Base-by-base conservation (phyloP, 30 jellyfish, hydroid and myxozoan genomes). In the Chrysaora quinquecirrha region DNA sequence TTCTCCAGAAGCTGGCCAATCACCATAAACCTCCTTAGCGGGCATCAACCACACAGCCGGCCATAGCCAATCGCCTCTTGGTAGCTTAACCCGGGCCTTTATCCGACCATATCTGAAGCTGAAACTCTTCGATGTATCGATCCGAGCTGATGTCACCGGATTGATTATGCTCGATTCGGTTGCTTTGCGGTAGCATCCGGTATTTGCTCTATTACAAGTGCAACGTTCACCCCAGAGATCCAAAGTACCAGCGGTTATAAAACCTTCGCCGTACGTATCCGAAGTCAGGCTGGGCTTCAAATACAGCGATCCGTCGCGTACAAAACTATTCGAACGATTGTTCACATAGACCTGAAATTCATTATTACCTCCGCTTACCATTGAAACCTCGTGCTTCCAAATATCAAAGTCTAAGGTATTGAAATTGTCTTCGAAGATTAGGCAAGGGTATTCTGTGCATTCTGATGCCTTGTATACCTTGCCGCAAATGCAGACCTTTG, bases 1-100 rank as follows among this genome's bases (percentile, higher is more conserved):
- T 66, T 89, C 97, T 2, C 97, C 97, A 20, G 97, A 89, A 14
- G 97, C 65, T 31, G 97, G 97, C 97, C 97, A 89, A 73, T 89
- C 95, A 19, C 97, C 97, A 67, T 89, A 89, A 0, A 70, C 97
- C 4, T 75, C 83, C 34, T 81, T 76, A 31, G 63, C 75, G 34
- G 97, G 97, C 95, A 81, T 73, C 21, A 89, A 67, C 94, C 95
- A 89, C 33, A 89, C 68, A 0, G 94, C 95, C 30, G 97, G 97
- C 97, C 97, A 80, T 54, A 89, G 62, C 97, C 97, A 89, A 38
- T 89, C 97, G 16, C 97, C 97, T 35, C 72, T 86, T 16, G 97
- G 97, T 21, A 78, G 62, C 80, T 89, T 89, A 10, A 85, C 97
- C 52, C 88, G 71, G 27, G 73, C 97, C 34, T 86, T 86, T 34